Conservation (phyloP, 2,888 invertebrate species). For the Diaprepes abbreviatus region DNA sequence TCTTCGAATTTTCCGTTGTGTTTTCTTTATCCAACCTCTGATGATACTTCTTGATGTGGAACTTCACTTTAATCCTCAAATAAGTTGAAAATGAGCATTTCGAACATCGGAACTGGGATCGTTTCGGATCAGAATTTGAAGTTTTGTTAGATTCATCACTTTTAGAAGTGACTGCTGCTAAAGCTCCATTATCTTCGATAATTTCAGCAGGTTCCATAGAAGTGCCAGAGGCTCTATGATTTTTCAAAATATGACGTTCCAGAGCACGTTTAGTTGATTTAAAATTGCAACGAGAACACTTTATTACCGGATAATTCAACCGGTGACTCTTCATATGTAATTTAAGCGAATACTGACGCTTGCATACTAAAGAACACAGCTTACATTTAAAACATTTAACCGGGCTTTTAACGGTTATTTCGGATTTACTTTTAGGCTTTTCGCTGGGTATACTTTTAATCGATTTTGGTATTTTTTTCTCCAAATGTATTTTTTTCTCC, state of each 20-base stretch:
- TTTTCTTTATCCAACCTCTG: too few species aligned
- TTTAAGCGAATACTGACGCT: too few species aligned
- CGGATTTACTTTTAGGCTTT: too few species aligned
- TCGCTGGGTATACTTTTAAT: too few species aligned
- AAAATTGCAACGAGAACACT: neutral
- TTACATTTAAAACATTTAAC: neutral
- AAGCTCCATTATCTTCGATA: too few species aligned
- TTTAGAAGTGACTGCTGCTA: neutral
- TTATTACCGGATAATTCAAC: neutral
- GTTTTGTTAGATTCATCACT: neutral
- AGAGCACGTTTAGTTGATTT: neutral
- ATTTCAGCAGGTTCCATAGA: too few species aligned
- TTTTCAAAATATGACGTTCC: neutral
- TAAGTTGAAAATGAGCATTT: neutral
- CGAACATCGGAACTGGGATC: neutral
- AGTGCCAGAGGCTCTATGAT: neutral
- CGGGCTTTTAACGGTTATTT: neutral
- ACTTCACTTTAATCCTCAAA: conserved; percentile 5
- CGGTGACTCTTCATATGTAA: neutral
- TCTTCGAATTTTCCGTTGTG: too few species aligned
- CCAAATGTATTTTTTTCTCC: too few species aligned
- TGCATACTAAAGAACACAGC: too few species aligned
- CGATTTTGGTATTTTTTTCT: too few species aligned
- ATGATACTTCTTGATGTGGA: neutral
- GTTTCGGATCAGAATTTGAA: too few species aligned